Base-by-base conservation (phyloP, 2,113 vertebrate species). In the Petromus typicus region DNA sequence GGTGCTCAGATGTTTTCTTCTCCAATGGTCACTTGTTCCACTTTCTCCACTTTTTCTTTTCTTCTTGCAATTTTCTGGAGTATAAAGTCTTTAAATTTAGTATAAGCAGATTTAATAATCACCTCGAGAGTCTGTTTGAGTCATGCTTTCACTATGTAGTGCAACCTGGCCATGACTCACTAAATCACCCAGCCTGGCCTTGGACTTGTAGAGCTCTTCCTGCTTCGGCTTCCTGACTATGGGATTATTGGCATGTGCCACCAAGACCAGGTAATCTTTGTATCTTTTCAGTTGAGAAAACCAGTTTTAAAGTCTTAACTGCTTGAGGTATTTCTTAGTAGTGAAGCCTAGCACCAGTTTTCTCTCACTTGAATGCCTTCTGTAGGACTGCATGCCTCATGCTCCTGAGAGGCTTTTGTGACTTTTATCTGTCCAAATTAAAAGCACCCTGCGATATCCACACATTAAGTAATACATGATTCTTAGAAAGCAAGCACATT, bases 351-450 rank as follows among this genome's bases (percentile, higher is more conserved):
- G 56, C 45, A 78, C 3, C 57, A 34, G 25, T 61, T 80, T 59
- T 82, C 9, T 61, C 69, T 87, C 57, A 51, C 22, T 61, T 57
- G 27, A 64, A 11, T 73, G 48, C 7, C 73, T 95, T 86, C 25
- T 57, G 48, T 88, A 66, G 71, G 1, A 37, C 23, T 51, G 7
- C 2, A 54, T 86, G 45, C n/a, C 17, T 87, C 34, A 54, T 64
- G 12, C 14, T 90, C 34, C 88, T n/a, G n/a, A n/a, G n/a, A n/a
- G n/a, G n/a, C n/a, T n/a, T n/a, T n/a, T n/a, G n/a, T n/a, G n/a
- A n/a, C n/a, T 86, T 89, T 69, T 95, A 30, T 76, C 45, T 76
- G 32, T 30, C 13, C 82, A 92, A 90, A 89, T 95, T n/a, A 84
- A 86, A 93, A 88, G n/a, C 11, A 0, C 7, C 64, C 27, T 64